These are phyloP conservation scores for Brachyopa scutellaris DNA, from an alignment of 2,888 invertebrate species.

Conservation along the genomic window DNA sequence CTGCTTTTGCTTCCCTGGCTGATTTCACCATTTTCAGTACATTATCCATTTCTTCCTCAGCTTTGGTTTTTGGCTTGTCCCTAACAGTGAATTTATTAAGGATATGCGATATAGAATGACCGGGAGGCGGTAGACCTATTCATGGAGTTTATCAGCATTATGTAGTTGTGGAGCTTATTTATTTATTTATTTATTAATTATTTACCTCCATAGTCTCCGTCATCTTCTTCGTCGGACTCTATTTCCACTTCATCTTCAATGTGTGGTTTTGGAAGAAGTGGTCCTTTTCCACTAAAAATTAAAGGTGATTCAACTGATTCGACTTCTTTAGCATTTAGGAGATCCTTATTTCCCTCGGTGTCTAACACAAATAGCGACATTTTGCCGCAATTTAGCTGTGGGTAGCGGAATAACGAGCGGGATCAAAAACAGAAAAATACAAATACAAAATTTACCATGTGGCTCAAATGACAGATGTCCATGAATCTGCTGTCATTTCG, in stretches of 20 bases:
- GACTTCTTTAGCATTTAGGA: conserved; percentile 63
- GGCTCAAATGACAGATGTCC: not conserved
- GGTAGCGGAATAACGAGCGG: too few relatives aligned
- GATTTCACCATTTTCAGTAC: conserved; percentile 73
- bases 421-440: not conserved
- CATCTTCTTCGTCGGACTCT: conserved; percentile 73
- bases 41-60: conserved; percentile 73
- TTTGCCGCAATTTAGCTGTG: too few relatives aligned
- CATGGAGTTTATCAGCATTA: too few relatives aligned
- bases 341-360: conserved; percentile 77
- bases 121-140: conserved; percentile 75
- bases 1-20: conserved; percentile 72
- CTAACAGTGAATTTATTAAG: conserved; percentile 72
- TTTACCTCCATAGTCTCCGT: conserved; percentile 74
- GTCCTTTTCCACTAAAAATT: conserved; percentile 11
- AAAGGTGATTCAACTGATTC: not conserved
- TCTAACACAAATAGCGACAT: conserved; percentile 79
- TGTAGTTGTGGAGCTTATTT: too few relatives aligned
- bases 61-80: conserved; percentile 57
- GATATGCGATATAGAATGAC: conserved; percentile 74
- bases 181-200: not conserved
- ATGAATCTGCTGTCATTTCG: too few relatives aligned
- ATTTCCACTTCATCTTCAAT: conserved; percentile 34
- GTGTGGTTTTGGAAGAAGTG: conserved; percentile 25
- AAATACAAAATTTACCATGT: conserved; percentile 17